These are phyloP conservation scores for Montipora capitata DNA, from an alignment of 92 coral and sea anemone genomes.

Conservation along the genomic window DNA sequence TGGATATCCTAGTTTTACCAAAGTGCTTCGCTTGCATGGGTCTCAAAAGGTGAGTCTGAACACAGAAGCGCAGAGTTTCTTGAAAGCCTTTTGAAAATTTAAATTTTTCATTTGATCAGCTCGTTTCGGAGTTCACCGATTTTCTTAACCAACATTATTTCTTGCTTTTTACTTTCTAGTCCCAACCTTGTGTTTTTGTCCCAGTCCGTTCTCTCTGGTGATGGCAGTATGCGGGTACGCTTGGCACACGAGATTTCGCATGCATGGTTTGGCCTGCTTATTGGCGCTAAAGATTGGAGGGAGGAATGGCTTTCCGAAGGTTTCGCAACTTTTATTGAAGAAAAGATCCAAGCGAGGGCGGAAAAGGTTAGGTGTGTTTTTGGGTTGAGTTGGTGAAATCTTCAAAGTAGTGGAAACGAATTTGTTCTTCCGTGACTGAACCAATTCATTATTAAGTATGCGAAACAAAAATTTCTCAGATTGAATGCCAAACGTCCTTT, in stretches of 20 bases:
- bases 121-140: background rate
- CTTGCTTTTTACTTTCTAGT: constrained; percentile 47
- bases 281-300: constrained; percentile 99
- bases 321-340: constrained; percentile 95
- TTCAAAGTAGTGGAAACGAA: background rate
- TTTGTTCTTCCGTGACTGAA: background rate
- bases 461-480: no score
- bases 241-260: constrained; percentile 98
- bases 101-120: background rate
- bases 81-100: no score
- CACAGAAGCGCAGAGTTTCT: background rate
- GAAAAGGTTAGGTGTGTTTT: constrained; percentile 75
- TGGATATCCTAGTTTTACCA: constrained; percentile 90
- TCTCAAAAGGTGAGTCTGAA: constrained; percentile 82
- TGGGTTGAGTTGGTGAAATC: no score
- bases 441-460: no score
- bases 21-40: constrained; percentile 99
- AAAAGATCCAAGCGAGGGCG: constrained; percentile 89
- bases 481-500: no score
- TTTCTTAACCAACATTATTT: background rate
- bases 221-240: constrained; percentile 93
- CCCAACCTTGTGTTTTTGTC: constrained; percentile 97
- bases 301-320: constrained; percentile 99
- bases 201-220: constrained; percentile 97
- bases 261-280: constrained; percentile 98